Percentiles rank a stretch among this genome's conserved stretches.
These are phyloP conservation scores for Pica pica DNA, from an alignment of 2,113 vertebrate genomes.

Conservation along the genomic window DNA sequence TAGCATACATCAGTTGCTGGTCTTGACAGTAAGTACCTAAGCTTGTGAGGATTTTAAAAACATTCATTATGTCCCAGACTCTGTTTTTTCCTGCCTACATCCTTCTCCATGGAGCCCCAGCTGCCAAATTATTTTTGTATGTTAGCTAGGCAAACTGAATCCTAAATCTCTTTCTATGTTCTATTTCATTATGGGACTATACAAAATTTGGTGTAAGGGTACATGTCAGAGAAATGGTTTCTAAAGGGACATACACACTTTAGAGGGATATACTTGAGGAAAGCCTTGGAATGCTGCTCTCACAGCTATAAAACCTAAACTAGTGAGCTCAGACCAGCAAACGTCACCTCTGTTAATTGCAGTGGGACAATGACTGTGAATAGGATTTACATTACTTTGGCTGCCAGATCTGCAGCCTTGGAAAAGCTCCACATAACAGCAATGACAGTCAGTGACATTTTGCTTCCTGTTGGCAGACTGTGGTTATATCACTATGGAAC, in stretches of 20 bases:
- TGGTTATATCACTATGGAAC: background rate
- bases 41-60: background rate
- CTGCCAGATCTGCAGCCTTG: background rate
- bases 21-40: background rate
- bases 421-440: background rate
- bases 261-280: background rate
- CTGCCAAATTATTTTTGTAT: constrained; percentile 2
- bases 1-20: background rate
- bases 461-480: background rate
- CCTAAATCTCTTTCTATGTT: background rate
- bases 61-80: background rate
- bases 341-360: background rate
- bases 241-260: background rate
- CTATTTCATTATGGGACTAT: background rate
- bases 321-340: background rate
- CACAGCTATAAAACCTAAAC: background rate
- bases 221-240: background rate
- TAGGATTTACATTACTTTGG: background rate
- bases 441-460: background rate
- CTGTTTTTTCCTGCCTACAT: background rate
- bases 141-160: background rate
- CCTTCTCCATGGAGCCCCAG: background rate
- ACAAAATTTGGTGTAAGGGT: background rate
- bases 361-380: background rate
- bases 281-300: background rate